Evolutionary conservation across 2,113 vertebrate genomes (phyloP).

Genomic region (Callorhinus ursinus): DNA sequence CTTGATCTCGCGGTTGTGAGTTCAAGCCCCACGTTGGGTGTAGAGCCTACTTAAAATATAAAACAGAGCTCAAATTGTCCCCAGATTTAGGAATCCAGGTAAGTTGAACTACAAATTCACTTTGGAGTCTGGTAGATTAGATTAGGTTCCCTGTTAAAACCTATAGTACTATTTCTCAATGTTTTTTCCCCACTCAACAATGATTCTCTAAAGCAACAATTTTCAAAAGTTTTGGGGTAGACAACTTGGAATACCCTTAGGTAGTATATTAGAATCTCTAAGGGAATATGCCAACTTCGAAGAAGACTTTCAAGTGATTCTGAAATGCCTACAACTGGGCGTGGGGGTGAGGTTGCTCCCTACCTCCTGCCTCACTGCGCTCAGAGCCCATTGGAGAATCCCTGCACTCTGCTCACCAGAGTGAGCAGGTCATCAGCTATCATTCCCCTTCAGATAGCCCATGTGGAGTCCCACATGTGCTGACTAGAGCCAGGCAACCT

Average conservation of each 20-base stretch:
- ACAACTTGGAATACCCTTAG: neutral
- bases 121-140: neutral
- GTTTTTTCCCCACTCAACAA: neutral
- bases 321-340: neutral
- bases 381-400: neutral
- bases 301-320: neutral
- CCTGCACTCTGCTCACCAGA: fast-evolving
- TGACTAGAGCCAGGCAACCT: neutral
- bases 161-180: neutral
- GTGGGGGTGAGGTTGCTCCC: neutral
- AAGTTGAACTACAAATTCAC: neutral
- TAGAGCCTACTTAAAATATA: neutral
- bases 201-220: neutral
- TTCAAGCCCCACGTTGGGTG: neutral
- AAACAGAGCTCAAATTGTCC: neutral
- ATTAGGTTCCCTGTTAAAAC: neutral
- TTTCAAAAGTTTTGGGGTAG: neutral
- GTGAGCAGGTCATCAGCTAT: neutral
- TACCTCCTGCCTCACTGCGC: neutral
- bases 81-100: neutral
- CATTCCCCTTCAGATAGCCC: neutral
- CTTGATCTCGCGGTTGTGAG: neutral
- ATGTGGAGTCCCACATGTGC: fast-evolving
- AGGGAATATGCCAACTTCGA: neutral
- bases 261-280: neutral